Conservation (phyloP, 2,888 invertebrate genomes). For the Drosophila infuscata region DNA sequence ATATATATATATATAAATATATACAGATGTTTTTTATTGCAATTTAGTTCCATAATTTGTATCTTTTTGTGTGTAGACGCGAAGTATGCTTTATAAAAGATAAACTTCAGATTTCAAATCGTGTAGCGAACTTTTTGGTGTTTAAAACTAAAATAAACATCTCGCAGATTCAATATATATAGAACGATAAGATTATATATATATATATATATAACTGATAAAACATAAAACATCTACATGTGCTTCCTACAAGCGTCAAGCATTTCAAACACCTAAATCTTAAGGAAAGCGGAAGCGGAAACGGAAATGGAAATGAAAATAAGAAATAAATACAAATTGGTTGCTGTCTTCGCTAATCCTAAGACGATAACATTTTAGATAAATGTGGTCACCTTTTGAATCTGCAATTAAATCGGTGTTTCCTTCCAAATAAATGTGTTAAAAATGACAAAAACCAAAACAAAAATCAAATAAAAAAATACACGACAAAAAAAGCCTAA, state of each 20-base stretch:
- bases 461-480: neutral
- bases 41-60: neutral
- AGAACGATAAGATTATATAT: neutral
- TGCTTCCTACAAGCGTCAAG: neutral
- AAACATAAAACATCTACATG: neutral
- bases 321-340: too few relatives aligned
- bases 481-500: neutral
- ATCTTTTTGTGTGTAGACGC: neutral
- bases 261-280: neutral
- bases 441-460: neutral
- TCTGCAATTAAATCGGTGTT: neutral
- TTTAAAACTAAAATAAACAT: neutral
- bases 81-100: constrained; percentile 16
- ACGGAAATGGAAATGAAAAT: neutral
- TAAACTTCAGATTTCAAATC: constrained; percentile 1
- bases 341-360: too few relatives aligned
- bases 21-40: constrained; percentile 9
- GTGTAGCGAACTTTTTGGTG: constrained; percentile 33
- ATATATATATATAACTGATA: too few relatives aligned
- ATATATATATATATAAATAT: constrained; percentile 15
- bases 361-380: too few relatives aligned
- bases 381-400: neutral
- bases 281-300: neutral
- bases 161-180: neutral
- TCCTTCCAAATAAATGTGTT: constrained; percentile 1